Evolutionary conservation across 2,113 vertebrate genomes (phyloP).

Genomic region (Phrynocephalus versicolor): DNA sequence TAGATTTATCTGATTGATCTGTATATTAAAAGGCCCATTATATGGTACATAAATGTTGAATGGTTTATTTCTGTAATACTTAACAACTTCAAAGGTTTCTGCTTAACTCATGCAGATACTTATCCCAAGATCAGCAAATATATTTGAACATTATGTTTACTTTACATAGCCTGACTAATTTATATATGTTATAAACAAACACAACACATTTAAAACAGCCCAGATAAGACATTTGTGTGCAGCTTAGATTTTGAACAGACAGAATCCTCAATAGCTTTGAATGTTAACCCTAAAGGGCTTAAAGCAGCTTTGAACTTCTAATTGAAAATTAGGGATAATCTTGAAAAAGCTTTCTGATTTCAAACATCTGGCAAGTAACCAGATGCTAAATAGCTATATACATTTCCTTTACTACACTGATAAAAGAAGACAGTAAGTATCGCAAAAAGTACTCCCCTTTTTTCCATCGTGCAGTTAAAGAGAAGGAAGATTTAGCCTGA

Average conservation of each 20-base stretch:
- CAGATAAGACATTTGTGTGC: not conserved
- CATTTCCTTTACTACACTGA: not conserved
- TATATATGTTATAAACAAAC: constrained; percentile 20
- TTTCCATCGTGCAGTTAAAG: not conserved
- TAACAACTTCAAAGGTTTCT: constrained; percentile 50
- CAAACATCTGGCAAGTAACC: not conserved
- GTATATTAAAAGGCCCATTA: constrained; percentile 40
- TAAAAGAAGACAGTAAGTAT: not conserved
- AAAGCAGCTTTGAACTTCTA: not conserved
- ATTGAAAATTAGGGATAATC: constrained; percentile 20
- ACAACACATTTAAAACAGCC: not conserved
- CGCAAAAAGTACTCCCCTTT: not conserved
- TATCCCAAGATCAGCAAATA: constrained; percentile 50
- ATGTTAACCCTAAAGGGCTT: not conserved
- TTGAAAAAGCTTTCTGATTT: not conserved
- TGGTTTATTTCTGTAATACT: constrained; percentile 39
- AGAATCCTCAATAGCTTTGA: not conserved
- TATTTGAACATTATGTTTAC: constrained; percentile 31
- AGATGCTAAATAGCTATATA: constrained; percentile 5
- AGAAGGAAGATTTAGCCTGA: not conserved
- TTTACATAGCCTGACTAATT: constrained; percentile 6
- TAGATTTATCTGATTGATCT: not conserved
- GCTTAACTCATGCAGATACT: constrained; percentile 40
- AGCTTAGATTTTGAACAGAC: not conserved
- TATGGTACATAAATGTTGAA: constrained; percentile 19